Conservation (phyloP, 2,797 vertebrate genomes). For the Yasuhikotakia modesta region DNA sequence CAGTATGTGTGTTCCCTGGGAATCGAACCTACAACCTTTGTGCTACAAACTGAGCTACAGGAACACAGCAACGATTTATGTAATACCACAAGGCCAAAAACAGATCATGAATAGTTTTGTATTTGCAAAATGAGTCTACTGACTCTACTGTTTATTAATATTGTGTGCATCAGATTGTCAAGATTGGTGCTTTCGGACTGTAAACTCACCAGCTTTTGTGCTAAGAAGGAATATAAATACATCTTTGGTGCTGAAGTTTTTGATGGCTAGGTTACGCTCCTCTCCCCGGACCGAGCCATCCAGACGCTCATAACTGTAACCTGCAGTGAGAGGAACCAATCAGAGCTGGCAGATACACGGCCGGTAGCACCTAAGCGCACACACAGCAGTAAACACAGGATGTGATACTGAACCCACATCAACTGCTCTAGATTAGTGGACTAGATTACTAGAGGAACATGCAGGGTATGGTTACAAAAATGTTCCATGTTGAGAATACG, state of each 20-base stretch:
- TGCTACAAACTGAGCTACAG: too few species aligned
- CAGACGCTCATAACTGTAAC: slow-evolving; percentile 91
- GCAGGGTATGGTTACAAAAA: neutral
- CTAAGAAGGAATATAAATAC: slow-evolving; percentile 91
- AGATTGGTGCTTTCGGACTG: neutral
- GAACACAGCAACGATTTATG: too few species aligned
- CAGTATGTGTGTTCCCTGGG: too few species aligned
- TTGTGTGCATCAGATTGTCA: neutral
- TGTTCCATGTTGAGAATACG: neutral
- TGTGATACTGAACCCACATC: slow-evolving; percentile 46
- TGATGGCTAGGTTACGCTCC: slow-evolving; percentile 89
- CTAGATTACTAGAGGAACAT: slow-evolving; percentile 24
- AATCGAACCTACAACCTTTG: too few species aligned
- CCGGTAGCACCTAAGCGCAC: neutral
- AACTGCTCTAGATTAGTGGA: slow-evolving; percentile 46
- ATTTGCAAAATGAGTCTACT: too few species aligned
- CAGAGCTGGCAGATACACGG: slow-evolving; percentile 7
- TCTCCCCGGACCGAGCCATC: slow-evolving; percentile 92
- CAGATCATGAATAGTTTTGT: too few species aligned
- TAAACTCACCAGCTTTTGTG: slow-evolving; percentile 86
- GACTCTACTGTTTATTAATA: too few species aligned
- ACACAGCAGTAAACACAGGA: slow-evolving; percentile 49
- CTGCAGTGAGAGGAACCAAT: slow-evolving; percentile 65
- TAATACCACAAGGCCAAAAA: too few species aligned
- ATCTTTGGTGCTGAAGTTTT: slow-evolving; percentile 87